Conservation (phyloP, 1,140 invertebrate genomes). For the Ceratina australensis region DNA sequence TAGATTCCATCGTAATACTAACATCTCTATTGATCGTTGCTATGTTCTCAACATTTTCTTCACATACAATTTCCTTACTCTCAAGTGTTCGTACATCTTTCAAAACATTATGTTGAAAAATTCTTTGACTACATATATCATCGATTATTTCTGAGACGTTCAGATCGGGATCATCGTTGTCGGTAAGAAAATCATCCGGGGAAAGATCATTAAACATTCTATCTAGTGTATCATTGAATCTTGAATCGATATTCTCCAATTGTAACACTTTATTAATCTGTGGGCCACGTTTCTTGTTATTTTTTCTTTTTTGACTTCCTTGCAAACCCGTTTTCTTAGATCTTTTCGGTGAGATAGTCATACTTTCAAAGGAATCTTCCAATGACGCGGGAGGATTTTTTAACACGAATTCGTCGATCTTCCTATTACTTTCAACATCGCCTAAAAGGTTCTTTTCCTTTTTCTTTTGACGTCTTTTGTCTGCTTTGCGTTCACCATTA, state of each 20-base stretch:
- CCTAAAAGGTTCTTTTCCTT: constrained; percentile 51
- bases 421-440: constrained; percentile 53
- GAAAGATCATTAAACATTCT: constrained; percentile 73
- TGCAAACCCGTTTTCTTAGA: constrained; percentile 43
- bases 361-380: constrained; percentile 65
- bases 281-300: constrained; percentile 61
- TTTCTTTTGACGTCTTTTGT: constrained; percentile 44
- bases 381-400: constrained; percentile 47
- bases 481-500: constrained; percentile 39
- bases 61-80: neutral
- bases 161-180: constrained; percentile 75
- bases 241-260: constrained; percentile 61
- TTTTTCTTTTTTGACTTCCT: constrained; percentile 8
- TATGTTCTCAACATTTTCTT: neutral
- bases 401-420: constrained; percentile 74
- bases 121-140: constrained; percentile 72
- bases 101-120: constrained; percentile 29
- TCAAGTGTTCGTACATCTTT: neutral
- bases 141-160: constrained; percentile 83
- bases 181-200: constrained; percentile 76
- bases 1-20: neutral
- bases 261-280: constrained; percentile 67
- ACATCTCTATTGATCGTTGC: neutral
- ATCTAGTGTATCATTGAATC: constrained; percentile 68
- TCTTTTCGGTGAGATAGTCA: constrained; percentile 67